Conservation (phyloP, 1,140 invertebrate species). For the Cydia strobilella region DNA sequence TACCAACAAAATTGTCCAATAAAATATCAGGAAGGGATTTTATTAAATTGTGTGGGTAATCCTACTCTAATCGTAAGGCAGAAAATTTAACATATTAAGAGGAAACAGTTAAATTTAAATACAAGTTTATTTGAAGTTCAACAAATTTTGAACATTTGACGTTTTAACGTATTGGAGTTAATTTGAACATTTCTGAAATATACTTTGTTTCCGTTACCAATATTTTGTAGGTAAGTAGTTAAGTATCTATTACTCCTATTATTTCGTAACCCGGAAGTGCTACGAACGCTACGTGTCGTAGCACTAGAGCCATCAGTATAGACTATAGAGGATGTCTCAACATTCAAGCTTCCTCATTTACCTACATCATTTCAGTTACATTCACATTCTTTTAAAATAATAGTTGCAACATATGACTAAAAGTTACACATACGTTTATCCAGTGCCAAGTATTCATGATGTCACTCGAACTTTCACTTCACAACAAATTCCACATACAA, state of each 20-base stretch:
- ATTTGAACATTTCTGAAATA: neutral
- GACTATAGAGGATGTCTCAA: neutral
- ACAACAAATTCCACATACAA: constrained; percentile 33
- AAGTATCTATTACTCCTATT: neutral
- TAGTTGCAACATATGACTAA: neutral
- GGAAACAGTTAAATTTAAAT: too few species aligned
- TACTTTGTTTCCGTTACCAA: neutral
- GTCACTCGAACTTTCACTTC: constrained; percentile 38
- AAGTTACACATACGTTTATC: constrained; percentile 48
- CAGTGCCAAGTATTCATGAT: constrained; percentile 51
- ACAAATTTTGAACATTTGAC: too few species aligned
- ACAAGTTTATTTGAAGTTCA: too few species aligned
- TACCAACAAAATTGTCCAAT: constrained; percentile 13
- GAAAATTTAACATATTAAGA: too few species aligned
- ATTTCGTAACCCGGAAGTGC: constrained; percentile 17
- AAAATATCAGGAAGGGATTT: neutral
- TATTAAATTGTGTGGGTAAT: neutral
- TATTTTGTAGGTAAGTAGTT: neutral
- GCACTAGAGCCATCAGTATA: neutral
- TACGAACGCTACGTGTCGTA: constrained; percentile 9
- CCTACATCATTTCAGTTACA: neutral
- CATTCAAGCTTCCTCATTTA: neutral
- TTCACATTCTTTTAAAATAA: neutral
- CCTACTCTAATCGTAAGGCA: neutral
- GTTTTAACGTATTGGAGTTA: too few species aligned